Conservation (phyloP, 1,140 invertebrate genomes). For the Aplysia californica region DNA sequence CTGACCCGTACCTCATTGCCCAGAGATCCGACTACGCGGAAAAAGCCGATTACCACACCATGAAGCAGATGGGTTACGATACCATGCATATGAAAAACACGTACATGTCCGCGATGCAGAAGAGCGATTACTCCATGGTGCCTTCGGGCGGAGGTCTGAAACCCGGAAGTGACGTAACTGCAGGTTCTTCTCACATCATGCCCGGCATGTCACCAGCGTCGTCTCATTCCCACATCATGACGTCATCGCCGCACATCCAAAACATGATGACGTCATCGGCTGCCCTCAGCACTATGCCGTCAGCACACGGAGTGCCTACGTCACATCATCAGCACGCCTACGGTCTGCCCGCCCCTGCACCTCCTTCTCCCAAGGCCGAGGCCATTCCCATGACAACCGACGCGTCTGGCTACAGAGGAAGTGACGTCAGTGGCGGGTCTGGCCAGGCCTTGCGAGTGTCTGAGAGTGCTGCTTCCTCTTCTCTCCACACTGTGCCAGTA, state of each 20-base stretch:
- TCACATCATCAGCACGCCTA: slow-evolving; percentile 30
- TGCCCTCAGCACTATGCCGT: too few species aligned
- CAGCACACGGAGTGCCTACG: slow-evolving; percentile 26
- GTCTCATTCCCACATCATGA: slow-evolving; percentile 30
- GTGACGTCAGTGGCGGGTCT: slow-evolving; percentile 21
- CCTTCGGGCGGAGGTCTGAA: neutral
- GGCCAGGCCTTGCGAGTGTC: neutral
- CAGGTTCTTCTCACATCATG: slow-evolving; percentile 16
- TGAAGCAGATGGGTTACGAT: neutral
- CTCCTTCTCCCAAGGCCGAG: slow-evolving; percentile 48
- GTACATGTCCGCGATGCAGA: slow-evolving; percentile 1
- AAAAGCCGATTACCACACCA: neutral
- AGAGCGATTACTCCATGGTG: slow-evolving; percentile 1
- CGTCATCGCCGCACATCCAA: slow-evolving; percentile 26
- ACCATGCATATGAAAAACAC: neutral
- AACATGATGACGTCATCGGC: too few species aligned
- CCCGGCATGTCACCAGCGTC: slow-evolving; percentile 29
- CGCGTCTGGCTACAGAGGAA: too few species aligned
- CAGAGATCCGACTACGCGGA: neutral
- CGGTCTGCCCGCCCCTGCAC: slow-evolving; percentile 35
- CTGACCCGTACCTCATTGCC: slow-evolving; percentile 6
- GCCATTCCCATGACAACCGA: slow-evolving; percentile 43
- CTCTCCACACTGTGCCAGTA: neutral
- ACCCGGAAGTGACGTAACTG: neutral
- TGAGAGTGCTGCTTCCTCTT: neutral